These are phyloP conservation scores for Periparus ater DNA, from an alignment of 2,797 vertebrate species.

Conservation along the genomic window DNA sequence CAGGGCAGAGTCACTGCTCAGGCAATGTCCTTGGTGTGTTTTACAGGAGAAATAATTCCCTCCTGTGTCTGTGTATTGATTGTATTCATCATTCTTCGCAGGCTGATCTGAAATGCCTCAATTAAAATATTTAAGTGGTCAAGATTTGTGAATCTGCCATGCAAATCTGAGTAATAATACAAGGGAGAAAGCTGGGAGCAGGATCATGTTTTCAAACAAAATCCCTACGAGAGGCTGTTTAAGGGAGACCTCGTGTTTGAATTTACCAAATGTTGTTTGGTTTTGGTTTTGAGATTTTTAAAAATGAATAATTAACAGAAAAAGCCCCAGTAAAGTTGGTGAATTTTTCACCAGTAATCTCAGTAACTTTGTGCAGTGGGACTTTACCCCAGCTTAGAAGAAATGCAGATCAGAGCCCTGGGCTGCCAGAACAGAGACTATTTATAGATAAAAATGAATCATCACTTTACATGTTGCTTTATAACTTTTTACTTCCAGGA, in stretches of 20 bases:
- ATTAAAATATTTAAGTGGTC: not conserved
- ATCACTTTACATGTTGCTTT: not conserved
- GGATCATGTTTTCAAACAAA: not conserved
- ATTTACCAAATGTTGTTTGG: not conserved
- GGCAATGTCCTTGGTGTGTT: not conserved
- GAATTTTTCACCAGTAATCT: not conserved
- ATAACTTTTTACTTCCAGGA: slow-evolving; percentile 63
- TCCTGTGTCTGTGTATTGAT: not conserved
- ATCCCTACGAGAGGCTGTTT: not conserved
- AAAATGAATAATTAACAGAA: not conserved
- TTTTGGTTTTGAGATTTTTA: not conserved
- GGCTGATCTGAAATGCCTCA: not conserved
- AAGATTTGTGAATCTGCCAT: not conserved
- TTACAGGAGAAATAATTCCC: not conserved
- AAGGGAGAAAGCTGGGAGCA: not conserved
- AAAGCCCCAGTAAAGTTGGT: not conserved
- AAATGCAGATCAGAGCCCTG: not conserved
- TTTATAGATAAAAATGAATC: not conserved
- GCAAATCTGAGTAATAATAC: not conserved
- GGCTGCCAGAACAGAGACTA: not conserved
- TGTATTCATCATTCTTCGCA: not conserved
- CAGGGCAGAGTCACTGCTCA: not conserved
- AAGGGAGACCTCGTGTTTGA: not conserved
- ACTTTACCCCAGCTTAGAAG: not conserved
- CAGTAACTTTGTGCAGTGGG: not conserved